phyloP scores from a whole-genome alignment of 2,113 vertebrate species.

The Hydrochoerus hydrochaeris region DNA sequence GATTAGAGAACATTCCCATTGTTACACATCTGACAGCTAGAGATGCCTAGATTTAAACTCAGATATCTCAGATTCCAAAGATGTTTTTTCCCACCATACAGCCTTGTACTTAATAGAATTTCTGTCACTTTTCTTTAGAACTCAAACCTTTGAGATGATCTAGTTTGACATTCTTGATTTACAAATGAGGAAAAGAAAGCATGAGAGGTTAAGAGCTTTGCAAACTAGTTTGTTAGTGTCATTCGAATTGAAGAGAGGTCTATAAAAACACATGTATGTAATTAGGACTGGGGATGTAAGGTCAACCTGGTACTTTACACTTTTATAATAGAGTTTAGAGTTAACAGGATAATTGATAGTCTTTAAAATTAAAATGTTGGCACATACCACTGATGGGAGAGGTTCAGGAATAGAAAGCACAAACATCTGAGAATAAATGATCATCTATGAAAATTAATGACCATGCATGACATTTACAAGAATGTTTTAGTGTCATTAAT shows the following conservation, averaged over 20 bases:
- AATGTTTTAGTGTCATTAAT: slow-evolving; percentile 62
- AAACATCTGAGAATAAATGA: slow-evolving; percentile 49
- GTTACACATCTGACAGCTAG: not conserved
- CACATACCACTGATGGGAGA: not conserved
- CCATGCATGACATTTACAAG: slow-evolving; percentile 60
- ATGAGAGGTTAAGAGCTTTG: slow-evolving; percentile 63
- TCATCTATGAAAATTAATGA: slow-evolving; percentile 53
- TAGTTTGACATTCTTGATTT: slow-evolving; percentile 47
- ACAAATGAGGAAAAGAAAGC: slow-evolving; percentile 64
- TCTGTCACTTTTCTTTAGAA: slow-evolving; percentile 44
- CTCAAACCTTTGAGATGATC: slow-evolving; percentile 28
- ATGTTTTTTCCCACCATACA: not conserved
- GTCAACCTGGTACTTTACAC: slow-evolving; percentile 73
- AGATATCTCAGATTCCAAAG: not conserved
- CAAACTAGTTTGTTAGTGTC: slow-evolving; percentile 66
- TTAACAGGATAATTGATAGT: slow-evolving; percentile 77
- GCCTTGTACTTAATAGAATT: not conserved
- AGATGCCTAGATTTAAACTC: not conserved
- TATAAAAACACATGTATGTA: slow-evolving; percentile 71
- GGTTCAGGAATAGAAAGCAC: slow-evolving; percentile 31
- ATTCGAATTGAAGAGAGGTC: not conserved
- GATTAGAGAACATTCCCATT: not conserved
- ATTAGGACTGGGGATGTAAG: slow-evolving; percentile 69
- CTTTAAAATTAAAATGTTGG: slow-evolving; percentile 77
- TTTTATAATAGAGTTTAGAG: slow-evolving; percentile 71